These are phyloP conservation scores for Pampus argenteus DNA, from an alignment of 2,797 vertebrate genomes.

Conservation along the genomic window DNA sequence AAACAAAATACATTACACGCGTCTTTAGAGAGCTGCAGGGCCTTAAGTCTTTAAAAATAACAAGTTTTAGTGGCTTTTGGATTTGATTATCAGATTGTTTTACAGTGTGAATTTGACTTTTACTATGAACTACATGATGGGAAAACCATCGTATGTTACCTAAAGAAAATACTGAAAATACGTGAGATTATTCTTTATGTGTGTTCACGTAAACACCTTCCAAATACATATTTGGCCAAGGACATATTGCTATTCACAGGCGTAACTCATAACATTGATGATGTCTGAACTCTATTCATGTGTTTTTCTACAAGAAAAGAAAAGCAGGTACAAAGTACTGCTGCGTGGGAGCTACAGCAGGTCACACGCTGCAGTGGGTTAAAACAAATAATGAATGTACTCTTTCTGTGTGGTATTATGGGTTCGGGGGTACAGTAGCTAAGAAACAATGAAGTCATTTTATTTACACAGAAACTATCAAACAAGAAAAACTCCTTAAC, in stretches of 20 bases:
- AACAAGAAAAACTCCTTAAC: background rate
- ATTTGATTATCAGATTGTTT: background rate
- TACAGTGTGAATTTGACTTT: background rate
- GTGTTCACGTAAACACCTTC: no score
- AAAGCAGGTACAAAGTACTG: no score
- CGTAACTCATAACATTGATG: background rate
- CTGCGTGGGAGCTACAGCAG: no score
- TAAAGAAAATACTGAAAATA: background rate
- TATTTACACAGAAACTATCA: background rate
- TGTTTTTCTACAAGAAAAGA: background rate
- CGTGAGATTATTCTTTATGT: background rate
- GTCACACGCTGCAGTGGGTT: background rate
- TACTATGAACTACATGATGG: no score
- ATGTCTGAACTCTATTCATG: background rate
- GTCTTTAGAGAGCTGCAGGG: background rate
- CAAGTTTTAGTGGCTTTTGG: background rate
- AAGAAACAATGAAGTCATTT: constrained; percentile 1
- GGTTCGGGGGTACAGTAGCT: background rate
- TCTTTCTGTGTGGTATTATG: background rate
- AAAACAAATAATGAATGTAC: background rate
- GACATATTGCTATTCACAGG: background rate
- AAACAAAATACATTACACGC: background rate
- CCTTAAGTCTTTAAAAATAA: background rate
- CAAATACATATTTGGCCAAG: background rate
- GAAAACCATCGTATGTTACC: background rate